These are phyloP conservation scores for Erebia aethiops DNA, from an alignment of 2,888 invertebrate species.

Conservation along the genomic window DNA sequence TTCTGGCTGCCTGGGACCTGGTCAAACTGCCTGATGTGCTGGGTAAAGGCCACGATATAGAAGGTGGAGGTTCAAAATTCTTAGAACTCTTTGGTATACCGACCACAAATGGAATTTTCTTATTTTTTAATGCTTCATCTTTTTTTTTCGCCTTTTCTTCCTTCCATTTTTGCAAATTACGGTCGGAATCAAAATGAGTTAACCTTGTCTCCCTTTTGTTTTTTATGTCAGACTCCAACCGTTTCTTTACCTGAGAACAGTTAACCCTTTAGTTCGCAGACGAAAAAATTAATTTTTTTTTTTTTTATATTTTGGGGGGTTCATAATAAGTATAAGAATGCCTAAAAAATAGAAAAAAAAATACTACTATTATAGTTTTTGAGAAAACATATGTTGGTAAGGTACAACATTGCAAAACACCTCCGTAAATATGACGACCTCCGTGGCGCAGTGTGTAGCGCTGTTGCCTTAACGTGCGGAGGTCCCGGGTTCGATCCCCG, in stretches of 20 bases:
- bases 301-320: too few species aligned
- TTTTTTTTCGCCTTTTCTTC: conserved; percentile 69
- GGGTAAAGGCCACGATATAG: conserved; percentile 54
- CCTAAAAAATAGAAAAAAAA: too few species aligned
- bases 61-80: conserved; percentile 60
- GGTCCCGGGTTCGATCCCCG: too few species aligned
- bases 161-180: conserved; percentile 73
- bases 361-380: too few species aligned
- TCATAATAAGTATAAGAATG: too few species aligned
- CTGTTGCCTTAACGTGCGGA: too few species aligned
- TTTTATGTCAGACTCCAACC: conserved; percentile 57
- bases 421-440: too few species aligned
- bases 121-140: conserved; percentile 56
- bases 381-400: too few species aligned
- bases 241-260: conserved; percentile 61
- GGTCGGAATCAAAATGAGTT: conserved; percentile 64
- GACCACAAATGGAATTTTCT: conserved; percentile 69
- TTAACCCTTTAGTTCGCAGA: too few species aligned
- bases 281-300: too few species aligned
- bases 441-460: too few species aligned
- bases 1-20: conserved; percentile 58
- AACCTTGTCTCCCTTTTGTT: conserved; percentile 59
- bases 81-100: conserved; percentile 59
- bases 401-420: too few species aligned
- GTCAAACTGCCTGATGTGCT: conserved; percentile 68